Conservation (phyloP, 2,888 invertebrate species). For the Andrena bucephala region DNA sequence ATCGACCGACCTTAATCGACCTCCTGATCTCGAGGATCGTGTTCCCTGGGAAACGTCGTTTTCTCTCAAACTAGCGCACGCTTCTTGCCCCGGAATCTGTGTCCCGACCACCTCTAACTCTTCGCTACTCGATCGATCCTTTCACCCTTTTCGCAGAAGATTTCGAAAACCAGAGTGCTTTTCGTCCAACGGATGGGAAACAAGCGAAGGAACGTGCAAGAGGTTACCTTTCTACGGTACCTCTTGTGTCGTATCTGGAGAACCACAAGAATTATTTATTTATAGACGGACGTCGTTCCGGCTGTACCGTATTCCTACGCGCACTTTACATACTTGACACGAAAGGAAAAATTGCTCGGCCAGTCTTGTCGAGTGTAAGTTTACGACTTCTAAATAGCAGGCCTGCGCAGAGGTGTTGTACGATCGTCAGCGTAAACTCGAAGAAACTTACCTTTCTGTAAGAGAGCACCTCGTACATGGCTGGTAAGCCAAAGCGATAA, state of each 20-base stretch:
- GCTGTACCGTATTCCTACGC: neutral
- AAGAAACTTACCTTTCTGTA: slow-evolving; percentile 48
- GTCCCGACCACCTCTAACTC: slow-evolving; percentile 1
- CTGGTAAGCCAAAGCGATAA: slow-evolving; percentile 54
- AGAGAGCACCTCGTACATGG: slow-evolving; percentile 42
- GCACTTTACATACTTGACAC: neutral
- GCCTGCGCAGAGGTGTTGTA: slow-evolving; percentile 45
- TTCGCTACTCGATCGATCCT: neutral
- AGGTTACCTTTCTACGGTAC: neutral
- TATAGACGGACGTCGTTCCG: neutral
- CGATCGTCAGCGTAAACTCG: slow-evolving; percentile 53
- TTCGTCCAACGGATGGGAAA: neutral
- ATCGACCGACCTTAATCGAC: slow-evolving; percentile 75
- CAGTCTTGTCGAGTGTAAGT: slow-evolving; percentile 52
- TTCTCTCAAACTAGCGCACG: slow-evolving; percentile 21
- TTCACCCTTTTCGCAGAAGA: neutral
- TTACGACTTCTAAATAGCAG: slow-evolving; percentile 65
- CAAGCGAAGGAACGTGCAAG: neutral
- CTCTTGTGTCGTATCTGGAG: neutral
- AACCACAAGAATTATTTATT: neutral
- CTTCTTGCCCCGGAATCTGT: neutral
- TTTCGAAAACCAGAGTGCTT: neutral
- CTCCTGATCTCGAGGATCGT: slow-evolving; percentile 69
- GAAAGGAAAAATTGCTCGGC: slow-evolving; percentile 27
- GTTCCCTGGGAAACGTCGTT: slow-evolving; percentile 48